Base-by-base conservation (phyloP, 2,797 vertebrate genomes). In the Salarias fasciatus region DNA sequence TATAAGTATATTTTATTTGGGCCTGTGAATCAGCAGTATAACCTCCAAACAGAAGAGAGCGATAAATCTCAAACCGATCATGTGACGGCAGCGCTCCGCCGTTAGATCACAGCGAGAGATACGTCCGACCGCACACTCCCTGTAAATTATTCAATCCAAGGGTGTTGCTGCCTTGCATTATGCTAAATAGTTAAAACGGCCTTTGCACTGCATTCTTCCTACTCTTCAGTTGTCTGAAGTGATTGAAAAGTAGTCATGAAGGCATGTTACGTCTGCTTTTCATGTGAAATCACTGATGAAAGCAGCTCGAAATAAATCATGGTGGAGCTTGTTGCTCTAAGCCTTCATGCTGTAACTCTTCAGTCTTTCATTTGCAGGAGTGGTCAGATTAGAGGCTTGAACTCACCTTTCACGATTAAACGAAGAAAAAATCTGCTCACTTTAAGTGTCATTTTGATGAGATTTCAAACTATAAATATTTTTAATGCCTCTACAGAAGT, bases 311-410 rank as follows among this genome's bases (percentile, higher is more conserved):
- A n/a, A n/a, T n/a, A n/a, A n/a, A n/a, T n/a, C n/a, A n/a, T n/a
- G n/a, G n/a, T n/a, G n/a, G n/a, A 59, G 12, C 10, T 2, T 36
- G 9, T 51, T 53, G 60, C 53, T 33, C 30, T 58, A n/a, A n/a
- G 12, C 15, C 38, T 40, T 53, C 13, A 5, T 3, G n/a, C n/a
- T n/a, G n/a, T n/a, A 28, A 69, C 13, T 6, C 28, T 57, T 53
- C 11, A 50, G 57, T 54, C 18, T 62, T 58, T 75, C 41, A 77
- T 72, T 75, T 68, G 35, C 35, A 53, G 46, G 37, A 75, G 71
- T 49, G 73, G 48, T 66, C 48, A 61, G 68, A 76, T 71, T 75
- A 76, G 72, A 64, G 49, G 13, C 29, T 38, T 10, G 12, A 46
- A 35, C 53, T 64, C 49, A 69, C 35, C 11, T 46, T n/a, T 50